Evolutionary conservation across 2,888 invertebrate species (phyloP).

Genomic region (Scaptomyza reducta): DNA sequence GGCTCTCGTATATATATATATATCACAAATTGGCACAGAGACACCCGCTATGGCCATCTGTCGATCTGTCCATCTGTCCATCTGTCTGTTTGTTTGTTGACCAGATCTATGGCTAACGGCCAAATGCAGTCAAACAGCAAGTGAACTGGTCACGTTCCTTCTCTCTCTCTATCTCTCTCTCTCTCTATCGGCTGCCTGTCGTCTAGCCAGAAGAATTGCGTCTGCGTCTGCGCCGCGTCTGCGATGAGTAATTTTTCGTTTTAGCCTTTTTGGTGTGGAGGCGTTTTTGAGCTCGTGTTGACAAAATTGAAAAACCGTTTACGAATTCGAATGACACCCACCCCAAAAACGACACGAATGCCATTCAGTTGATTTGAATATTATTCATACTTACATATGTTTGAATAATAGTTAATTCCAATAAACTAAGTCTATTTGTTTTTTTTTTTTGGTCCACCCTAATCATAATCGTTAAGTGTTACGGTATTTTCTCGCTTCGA

Average conservation of each 20-base stretch:
- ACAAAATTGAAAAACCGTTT: constrained; percentile 19
- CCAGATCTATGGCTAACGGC: constrained; percentile 55
- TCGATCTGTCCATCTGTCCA: background rate
- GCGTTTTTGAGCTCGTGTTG: constrained; percentile 25
- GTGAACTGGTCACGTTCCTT: constrained; percentile 41
- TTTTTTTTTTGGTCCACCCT: background rate
- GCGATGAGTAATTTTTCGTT: constrained; percentile 36
- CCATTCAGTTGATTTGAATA: constrained; percentile 37
- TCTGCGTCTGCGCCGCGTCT: constrained; percentile 61
- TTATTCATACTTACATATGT: background rate
- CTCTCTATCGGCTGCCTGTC: constrained; percentile 14
- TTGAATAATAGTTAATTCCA: background rate
- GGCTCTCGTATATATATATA: too few species aligned
- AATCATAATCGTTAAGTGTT: background rate
- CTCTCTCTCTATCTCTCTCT: constrained; percentile 17
- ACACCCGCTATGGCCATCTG: constrained; percentile 70
- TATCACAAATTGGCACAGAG: constrained; percentile 72
- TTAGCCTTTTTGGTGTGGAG: constrained; percentile 6
- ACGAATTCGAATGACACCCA: constrained; percentile 43
- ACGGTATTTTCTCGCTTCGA: constrained; percentile 5
- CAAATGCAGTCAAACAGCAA: constrained; percentile 58
- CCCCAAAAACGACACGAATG: constrained; percentile 25
- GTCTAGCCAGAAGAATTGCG: constrained; percentile 56
- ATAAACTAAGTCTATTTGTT: background rate
- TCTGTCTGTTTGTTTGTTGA: constrained; percentile 4